Conservation (phyloP, 1,140 invertebrate species). For the Cotesia chilonis region DNA sequence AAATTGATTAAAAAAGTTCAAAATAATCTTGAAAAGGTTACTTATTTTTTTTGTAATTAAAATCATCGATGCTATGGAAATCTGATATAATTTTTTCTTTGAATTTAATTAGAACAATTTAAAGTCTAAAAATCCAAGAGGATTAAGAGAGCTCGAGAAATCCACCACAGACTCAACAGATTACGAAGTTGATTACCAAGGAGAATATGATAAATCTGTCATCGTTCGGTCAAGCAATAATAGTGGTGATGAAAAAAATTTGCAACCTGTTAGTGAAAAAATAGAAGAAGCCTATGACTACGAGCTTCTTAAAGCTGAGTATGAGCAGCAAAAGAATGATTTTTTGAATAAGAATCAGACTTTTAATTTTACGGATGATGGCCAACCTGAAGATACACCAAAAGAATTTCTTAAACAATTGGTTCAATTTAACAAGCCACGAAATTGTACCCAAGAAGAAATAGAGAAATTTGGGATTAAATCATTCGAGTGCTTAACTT, state of each 20-base stretch:
- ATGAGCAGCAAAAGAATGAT: constrained; percentile 46
- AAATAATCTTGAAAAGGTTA: neutral
- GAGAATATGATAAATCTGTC: neutral
- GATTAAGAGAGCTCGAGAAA: neutral
- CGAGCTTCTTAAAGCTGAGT: constrained; percentile 51
- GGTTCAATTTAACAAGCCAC: constrained; percentile 41
- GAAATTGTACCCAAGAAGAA: constrained; percentile 52
- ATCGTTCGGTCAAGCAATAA: neutral
- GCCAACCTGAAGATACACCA: constrained; percentile 38
- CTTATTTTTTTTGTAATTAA: constrained; percentile 14
- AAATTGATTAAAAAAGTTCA: constrained; percentile 17
- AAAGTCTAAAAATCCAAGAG: neutral
- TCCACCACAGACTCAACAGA: neutral
- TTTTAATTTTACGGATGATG: constrained; percentile 48
- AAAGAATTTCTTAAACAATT: constrained; percentile 44
- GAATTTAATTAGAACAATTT: neutral
- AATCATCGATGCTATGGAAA: neutral
- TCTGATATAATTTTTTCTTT: neutral
- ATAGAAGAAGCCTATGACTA: constrained; percentile 48
- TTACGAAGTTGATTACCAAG: neutral
- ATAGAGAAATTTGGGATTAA: constrained; percentile 46
- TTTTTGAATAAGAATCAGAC: constrained; percentile 35
- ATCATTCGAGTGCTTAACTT: constrained; percentile 48
- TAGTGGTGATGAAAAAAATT: constrained; percentile 18
- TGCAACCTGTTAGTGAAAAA: constrained; percentile 13